Conservation (phyloP, 1,140 invertebrate species). For the Wasmannia auropunctata region DNA sequence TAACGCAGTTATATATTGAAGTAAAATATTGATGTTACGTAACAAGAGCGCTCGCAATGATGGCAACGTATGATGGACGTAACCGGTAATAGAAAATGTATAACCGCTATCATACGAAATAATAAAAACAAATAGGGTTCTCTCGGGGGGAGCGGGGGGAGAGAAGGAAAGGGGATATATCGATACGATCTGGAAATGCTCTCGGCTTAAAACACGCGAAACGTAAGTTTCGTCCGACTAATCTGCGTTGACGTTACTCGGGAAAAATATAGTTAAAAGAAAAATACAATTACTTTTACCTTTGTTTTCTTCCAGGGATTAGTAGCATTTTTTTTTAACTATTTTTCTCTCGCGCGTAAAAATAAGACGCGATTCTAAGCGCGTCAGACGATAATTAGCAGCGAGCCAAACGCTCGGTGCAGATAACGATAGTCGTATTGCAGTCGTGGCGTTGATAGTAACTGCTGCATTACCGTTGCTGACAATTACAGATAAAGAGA, state of each 20-base stretch:
- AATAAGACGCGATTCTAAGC: neutral
- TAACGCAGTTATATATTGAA: conserved; percentile 32
- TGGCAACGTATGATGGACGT: neutral
- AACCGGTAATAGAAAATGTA: conserved; percentile 19
- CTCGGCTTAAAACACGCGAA: neutral
- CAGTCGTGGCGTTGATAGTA: conserved; percentile 22
- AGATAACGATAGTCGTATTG: conserved; percentile 36
- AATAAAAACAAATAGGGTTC: conserved; percentile 30
- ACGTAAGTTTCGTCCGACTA: neutral
- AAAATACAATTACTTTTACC: neutral
- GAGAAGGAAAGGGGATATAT: too few species aligned
- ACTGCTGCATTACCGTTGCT: conserved; percentile 11
- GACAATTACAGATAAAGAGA: conserved; percentile 43
- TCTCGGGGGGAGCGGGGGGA: too few species aligned
- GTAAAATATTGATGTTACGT: conserved; percentile 45
- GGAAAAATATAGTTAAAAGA: neutral
- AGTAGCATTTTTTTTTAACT: neutral
- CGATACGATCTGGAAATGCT: neutral
- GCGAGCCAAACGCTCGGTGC: neutral
- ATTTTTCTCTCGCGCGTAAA: neutral
- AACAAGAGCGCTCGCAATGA: neutral
- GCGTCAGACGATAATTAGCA: conserved; percentile 21
- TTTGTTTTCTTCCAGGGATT: neutral
- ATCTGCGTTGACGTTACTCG: neutral
- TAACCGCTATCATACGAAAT: neutral